Conservation (phyloP, 1,140 invertebrate genomes). For the Drosophila melanogaster region Release_6_plus_ISO1_MT NT_037436.4:2393501-2394000, state of each 20-base stretch:
- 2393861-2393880: conserved; percentile 67
- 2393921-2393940: conserved; percentile 54
- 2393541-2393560: conserved; percentile 48
- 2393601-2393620: conserved; percentile 67
- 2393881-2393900: conserved; percentile 37
- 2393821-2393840: not conserved
- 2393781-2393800: conserved; percentile 7
- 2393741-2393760: conserved; percentile 63
- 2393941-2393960: conserved; percentile 49
- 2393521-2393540: conserved; percentile 41
- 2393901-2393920: conserved; percentile 61
- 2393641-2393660: conserved; percentile 54
- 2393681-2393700: conserved; percentile 42
- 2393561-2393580: conserved; percentile 70
- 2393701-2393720: conserved; percentile 51
- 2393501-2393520: conserved; percentile 8
- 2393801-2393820: conserved; percentile 40
- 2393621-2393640: conserved; percentile 31
- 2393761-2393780: conserved; percentile 14
- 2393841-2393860: conserved; percentile 70
- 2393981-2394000: conserved; percentile 43
- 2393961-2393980: conserved; percentile 42
- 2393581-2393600: conserved; percentile 70
- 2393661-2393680: conserved; percentile 28
- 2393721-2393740: conserved; percentile 47